Base-by-base conservation (phyloP, 2,797 vertebrate species). In the Rhinophrynus dorsalis region DNA sequence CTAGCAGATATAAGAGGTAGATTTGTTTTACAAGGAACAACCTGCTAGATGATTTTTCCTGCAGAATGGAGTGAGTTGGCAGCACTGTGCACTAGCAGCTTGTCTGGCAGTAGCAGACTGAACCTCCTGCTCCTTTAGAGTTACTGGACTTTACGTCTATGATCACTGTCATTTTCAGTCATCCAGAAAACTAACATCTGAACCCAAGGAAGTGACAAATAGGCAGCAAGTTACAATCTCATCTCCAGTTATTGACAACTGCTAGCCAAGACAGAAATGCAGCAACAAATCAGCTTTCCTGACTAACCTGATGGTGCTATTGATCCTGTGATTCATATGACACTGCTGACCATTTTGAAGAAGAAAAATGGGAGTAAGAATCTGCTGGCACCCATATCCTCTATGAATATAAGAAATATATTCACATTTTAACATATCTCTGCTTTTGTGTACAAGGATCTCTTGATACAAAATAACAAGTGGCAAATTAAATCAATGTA, bases 61-160 rank as follows among this genome's bases (percentile, higher is more conserved):
- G 66, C 35, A 68, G 20, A 27, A 69, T 61, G 55, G 29, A 40
- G 55, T 61, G 57, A 69, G 37, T 54, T 69, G 67, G 67, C 35
- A 61, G 57, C 48, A 13, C 15, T 24, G 57, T 11, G 30, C 32
- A 18, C 15, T 54, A 60, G 18, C 57, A 61, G 57, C 67, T 61
- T 69, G 57, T 60, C 56, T 68, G 66, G 45, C 66, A 60, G 56
- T 68, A 33, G 29, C 67, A 69, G 56, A 20, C 66, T 40, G 33
- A 68, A 42, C 35, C 24, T 68, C 26, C 67, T 52, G 47, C 56
- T 51, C 45, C 29, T 44, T 42, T 52, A 52, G 32, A 50, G n/a
- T 59, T 30, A n/a, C 44, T 68, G 56, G 66, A 68, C 66, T 51
- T 60, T 61, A 54, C 27, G 44, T 54, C 47, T 61, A 20, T 37